phyloP scores from a whole-genome alignment of 23 tunicate species.

The Ascidia mentula region DNA sequence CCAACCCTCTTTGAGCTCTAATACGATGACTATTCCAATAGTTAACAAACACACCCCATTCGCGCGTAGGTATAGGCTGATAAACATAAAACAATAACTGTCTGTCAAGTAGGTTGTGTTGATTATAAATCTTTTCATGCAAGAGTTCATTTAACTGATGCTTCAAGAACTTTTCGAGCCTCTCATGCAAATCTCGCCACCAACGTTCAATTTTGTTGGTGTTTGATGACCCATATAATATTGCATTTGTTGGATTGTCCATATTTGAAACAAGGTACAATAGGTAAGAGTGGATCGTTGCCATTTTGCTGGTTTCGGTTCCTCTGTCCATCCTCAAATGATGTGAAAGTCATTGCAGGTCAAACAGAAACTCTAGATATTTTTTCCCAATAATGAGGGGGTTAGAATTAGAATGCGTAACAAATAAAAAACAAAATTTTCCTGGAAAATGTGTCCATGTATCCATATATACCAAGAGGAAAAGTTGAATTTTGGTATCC shows the following conservation, averaged over 20 bases:
- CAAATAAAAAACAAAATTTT: neutral
- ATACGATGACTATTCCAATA: neutral
- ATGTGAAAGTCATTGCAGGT: neutral
- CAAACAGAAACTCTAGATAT: slow-evolving; percentile 3
- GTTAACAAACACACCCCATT: neutral
- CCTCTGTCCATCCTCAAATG: neutral
- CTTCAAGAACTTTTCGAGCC: neutral
- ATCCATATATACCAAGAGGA: slow-evolving; percentile 12
- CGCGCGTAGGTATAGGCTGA: neutral
- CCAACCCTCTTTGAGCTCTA: neutral
- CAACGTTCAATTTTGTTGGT: neutral
- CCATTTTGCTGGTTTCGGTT: slow-evolving; percentile 14
- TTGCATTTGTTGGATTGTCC: neutral
- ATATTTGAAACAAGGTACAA: neutral
- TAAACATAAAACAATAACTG: neutral
- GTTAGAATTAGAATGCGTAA: neutral
- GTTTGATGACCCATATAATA: neutral
- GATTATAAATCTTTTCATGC: neutral
- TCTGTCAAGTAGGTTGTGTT: neutral
- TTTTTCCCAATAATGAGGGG: neutral
- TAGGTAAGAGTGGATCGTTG: slow-evolving; percentile 4
- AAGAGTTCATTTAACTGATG: neutral
- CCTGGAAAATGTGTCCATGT: slow-evolving; percentile 7
- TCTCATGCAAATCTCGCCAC: slow-evolving; percentile 1
- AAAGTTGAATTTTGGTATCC: slow-evolving; percentile 15